These are phyloP conservation scores for Dermolepida albohirtum DNA, from an alignment of 2,888 invertebrate species.

Conservation along the genomic window DNA sequence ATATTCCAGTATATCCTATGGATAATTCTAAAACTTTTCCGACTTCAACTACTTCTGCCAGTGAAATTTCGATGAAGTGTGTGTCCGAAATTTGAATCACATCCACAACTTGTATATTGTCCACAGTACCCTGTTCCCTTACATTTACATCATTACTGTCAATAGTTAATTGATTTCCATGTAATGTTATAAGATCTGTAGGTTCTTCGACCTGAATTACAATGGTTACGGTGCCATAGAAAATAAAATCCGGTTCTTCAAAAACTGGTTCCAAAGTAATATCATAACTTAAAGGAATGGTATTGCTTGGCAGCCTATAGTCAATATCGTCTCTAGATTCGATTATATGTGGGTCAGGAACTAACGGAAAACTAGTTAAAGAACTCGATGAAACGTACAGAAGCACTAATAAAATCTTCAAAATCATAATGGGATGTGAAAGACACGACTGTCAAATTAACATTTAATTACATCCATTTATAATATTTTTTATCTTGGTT, in stretches of 20 bases:
- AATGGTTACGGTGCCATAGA: constrained; percentile 44
- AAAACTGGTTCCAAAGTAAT: constrained; percentile 44
- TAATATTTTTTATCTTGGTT: too few species aligned
- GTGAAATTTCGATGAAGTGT: not conserved
- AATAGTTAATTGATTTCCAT: constrained; percentile 22
- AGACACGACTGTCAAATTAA: too few species aligned
- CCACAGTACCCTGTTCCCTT: not conserved
- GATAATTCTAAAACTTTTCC: not conserved
- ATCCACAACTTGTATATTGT: not conserved
- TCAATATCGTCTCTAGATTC: constrained; percentile 14
- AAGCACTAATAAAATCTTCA: too few species aligned
- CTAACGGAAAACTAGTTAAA: too few species aligned
- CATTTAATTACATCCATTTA: too few species aligned
- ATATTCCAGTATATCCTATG: constrained; percentile 19
- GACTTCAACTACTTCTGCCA: constrained; percentile 2
- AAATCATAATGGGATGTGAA: too few species aligned
- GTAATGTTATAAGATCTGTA: constrained; percentile 42
- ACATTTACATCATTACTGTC: not conserved
- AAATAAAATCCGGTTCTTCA: constrained; percentile 23
- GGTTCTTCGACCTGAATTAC: constrained; percentile 19
- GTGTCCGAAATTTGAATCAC: not conserved
- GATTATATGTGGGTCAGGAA: too few species aligned
- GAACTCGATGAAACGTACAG: too few species aligned
- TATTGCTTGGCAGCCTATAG: constrained; percentile 43
- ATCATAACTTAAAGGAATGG: constrained; percentile 45